Percentiles rank a stretch among this genome's conserved stretches.
phyloP scores from a whole-genome alignment of 2,888 invertebrate species.

The Catocala nupta region DNA sequence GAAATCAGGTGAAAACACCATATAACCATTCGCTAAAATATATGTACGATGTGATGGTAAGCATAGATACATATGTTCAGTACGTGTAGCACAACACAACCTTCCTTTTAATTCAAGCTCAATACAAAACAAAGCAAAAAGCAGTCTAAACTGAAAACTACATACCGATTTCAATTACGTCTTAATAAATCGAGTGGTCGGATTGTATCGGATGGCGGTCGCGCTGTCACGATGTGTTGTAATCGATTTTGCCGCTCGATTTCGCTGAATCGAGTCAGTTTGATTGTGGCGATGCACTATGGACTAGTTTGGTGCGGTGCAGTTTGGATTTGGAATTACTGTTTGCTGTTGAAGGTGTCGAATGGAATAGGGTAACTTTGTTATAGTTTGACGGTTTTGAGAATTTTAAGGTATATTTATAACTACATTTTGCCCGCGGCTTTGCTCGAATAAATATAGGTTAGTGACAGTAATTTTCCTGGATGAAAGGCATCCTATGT shows the following conservation, averaged over 20 bases:
- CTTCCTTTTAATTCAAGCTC: neutral
- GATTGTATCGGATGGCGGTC: conserved; percentile 49
- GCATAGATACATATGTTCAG: neutral
- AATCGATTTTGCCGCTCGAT: conserved; percentile 59
- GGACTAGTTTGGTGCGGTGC: conserved; percentile 10
- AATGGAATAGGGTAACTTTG: neutral
- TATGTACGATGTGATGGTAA: no score
- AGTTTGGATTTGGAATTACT: conserved; percentile 19
- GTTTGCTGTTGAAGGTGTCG: conserved; percentile 2
- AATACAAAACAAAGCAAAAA: conserved; percentile 15
- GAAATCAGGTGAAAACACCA: no score
- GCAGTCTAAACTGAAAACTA: conserved; percentile 39
- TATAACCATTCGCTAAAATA: no score
- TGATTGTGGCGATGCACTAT: conserved; percentile 32
- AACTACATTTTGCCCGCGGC: no score
- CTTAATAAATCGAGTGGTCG: conserved; percentile 55
- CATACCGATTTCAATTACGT: conserved; percentile 52
- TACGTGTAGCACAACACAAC: neutral
- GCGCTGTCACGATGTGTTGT: conserved; percentile 52
- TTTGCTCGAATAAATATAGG: no score
- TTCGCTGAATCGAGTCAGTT: conserved; percentile 50
- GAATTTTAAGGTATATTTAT: no score
- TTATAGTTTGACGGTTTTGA: neutral
- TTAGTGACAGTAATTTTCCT: no score
- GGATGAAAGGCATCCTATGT: no score